phyloP scores from a whole-genome alignment of 2,113 vertebrate species.

The Aspiorhynchus laticeps region DNA sequence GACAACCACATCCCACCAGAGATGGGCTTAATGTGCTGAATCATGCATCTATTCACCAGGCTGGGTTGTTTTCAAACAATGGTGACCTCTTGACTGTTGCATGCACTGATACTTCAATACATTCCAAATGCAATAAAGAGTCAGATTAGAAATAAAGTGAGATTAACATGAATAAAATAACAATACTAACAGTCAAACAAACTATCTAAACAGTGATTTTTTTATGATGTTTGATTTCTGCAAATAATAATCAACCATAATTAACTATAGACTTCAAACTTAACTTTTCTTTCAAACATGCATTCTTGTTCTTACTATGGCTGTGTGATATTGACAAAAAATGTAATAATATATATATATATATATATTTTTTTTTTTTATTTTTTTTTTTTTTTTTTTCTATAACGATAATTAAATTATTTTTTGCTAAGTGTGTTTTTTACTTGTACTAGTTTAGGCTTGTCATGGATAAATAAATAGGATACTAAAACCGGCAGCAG shows the following conservation, averaged over 20 bases:
- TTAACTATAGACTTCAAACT: background rate
- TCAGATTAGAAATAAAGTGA: background rate
- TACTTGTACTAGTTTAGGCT: too few species aligned
- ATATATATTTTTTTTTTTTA: too few species aligned
- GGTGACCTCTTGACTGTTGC: background rate
- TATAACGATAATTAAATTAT: too few species aligned
- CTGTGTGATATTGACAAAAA: too few species aligned
- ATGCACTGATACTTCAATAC: background rate
- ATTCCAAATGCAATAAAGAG: background rate
- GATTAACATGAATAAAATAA: background rate
- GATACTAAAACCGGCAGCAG: too few species aligned
- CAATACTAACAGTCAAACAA: background rate
- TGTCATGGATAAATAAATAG: too few species aligned
- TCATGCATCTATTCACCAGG: conserved; percentile 33
- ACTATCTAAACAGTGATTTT: background rate
- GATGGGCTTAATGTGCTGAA: conserved; percentile 40
- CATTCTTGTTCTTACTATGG: background rate
- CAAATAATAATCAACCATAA: background rate
- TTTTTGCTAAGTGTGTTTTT: too few species aligned
- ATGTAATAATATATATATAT: too few species aligned
- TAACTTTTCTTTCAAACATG: background rate
- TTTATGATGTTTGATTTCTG: background rate
- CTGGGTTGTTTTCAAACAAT: conserved; percentile 27
- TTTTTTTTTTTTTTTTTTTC: too few species aligned
- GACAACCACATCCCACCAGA: conserved; percentile 42